A percentile compares a stretch with the other conserved stretches of the same genome.
Conservation (phyloP, 2,888 invertebrate genomes). For the Sarcophaga subvicina region DNA sequence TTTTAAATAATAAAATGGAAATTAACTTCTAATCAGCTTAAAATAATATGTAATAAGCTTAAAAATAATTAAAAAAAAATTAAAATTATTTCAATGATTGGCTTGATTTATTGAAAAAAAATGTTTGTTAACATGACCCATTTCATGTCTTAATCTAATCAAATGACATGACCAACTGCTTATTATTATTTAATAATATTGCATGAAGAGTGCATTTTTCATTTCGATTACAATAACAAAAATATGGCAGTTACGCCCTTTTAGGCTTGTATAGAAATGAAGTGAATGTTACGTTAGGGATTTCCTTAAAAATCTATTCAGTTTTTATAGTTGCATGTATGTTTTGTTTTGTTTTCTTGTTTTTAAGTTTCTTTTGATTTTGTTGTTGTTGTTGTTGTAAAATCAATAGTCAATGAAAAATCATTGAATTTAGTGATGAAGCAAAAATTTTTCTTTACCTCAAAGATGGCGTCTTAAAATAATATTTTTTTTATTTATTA, state of each 20-base stretch:
- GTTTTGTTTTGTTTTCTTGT: neutral
- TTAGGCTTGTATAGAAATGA: constrained; percentile 15
- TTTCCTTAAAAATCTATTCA: constrained; percentile 8
- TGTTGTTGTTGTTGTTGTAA: neutral
- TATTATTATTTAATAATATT: too few species aligned
- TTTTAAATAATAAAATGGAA: neutral
- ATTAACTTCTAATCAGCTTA: neutral
- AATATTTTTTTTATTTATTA: constrained; percentile 33
- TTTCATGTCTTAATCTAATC: too few species aligned
- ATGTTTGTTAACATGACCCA: neutral
- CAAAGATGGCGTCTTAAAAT: constrained; percentile 58
- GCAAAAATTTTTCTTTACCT: constrained; percentile 58
- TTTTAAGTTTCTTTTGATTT: constrained; percentile 8
- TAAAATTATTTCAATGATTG: neutral
- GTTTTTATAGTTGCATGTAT: constrained; percentile 12
- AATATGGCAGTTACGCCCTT: constrained; percentile 30
- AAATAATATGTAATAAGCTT: neutral
- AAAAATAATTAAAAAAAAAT: neutral
- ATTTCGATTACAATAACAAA: neutral
- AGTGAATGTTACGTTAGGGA: constrained; percentile 34
- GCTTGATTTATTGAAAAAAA: neutral
- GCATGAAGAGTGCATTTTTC: too few species aligned
- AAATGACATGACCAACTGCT: too few species aligned
- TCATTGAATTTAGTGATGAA: constrained; percentile 67
- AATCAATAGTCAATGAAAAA: constrained; percentile 67